phyloP scores from a whole-genome alignment of 2,888 invertebrate genomes.

The Oasisia sp. region DNA sequence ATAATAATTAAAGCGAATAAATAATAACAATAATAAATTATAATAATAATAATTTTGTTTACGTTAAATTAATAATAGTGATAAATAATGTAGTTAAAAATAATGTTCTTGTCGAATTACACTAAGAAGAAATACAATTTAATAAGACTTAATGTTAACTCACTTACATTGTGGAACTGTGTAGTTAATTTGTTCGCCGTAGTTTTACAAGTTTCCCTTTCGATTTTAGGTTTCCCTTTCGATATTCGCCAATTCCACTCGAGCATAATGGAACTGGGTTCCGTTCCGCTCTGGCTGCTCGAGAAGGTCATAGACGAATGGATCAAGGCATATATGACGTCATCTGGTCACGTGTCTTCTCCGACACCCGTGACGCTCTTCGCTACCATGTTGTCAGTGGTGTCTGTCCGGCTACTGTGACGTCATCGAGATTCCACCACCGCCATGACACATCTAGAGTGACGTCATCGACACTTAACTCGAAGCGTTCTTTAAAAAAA shows the following conservation, averaged over 20 bases:
- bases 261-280: slow-evolving; percentile 51
- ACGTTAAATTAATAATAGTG: too few species aligned
- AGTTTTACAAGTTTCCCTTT: background rate
- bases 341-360: background rate
- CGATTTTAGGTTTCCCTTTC: slow-evolving; percentile 48
- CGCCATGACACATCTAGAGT: too few species aligned
- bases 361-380: background rate
- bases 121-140: too few species aligned
- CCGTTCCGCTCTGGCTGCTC: slow-evolving; percentile 54
- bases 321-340: slow-evolving; percentile 36
- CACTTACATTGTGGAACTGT: background rate
- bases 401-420: background rate
- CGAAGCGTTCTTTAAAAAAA: too few species aligned
- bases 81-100: too few species aligned
- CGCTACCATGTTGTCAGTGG: background rate
- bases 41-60: too few species aligned
- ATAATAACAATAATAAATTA: too few species aligned
- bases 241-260: slow-evolving; percentile 61
- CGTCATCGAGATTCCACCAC: background rate
- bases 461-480: too few species aligned
- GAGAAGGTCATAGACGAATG: slow-evolving; percentile 49
- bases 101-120: too few species aligned
- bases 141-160: too few species aligned
- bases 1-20: too few species aligned
- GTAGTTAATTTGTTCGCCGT: background rate